A percentile compares a stretch with the other conserved stretches of the same genome.
phyloP scores from a whole-genome alignment of 2,797 vertebrate species.

The Phrynocephalus forsythii region DNA sequence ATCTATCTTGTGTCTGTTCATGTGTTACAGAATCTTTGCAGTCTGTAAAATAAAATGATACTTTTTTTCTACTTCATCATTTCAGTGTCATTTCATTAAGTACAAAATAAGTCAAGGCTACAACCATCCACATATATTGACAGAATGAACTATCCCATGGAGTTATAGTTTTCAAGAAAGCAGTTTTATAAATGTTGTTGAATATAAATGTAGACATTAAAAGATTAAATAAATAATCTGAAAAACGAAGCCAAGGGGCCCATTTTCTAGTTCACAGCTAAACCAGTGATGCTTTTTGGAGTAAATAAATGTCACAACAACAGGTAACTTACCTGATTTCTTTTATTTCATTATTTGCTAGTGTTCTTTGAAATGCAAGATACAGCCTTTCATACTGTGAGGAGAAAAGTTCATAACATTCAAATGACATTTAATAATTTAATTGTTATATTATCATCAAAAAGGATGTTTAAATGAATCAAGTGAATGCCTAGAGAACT shows the following conservation, averaged over 20 bases:
- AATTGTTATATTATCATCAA: slow-evolving; percentile 10
- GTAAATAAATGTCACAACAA: slow-evolving; percentile 30
- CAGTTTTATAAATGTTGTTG: slow-evolving; percentile 47
- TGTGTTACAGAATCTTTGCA: background rate
- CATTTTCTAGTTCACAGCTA: background rate
- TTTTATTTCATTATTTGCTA: slow-evolving; percentile 83
- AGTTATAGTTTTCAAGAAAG: background rate
- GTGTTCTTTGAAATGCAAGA: slow-evolving; percentile 88
- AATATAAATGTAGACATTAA: slow-evolving; percentile 27
- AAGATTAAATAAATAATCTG: slow-evolving; percentile 33
- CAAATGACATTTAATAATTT: slow-evolving; percentile 45
- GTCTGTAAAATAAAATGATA: background rate
- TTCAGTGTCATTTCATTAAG: background rate
- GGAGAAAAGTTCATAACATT: slow-evolving; percentile 44
- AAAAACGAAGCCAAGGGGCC: slow-evolving; percentile 39
- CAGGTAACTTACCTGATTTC: slow-evolving; percentile 83
- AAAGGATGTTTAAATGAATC: background rate
- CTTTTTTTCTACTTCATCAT: background rate
- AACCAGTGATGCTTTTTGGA: background rate
- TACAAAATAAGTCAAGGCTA: background rate
- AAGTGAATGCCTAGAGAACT: too few species aligned
- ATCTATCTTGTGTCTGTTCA: background rate
- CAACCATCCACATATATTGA: background rate
- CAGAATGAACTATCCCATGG: background rate
- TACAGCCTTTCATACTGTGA: slow-evolving; percentile 91